These are phyloP conservation scores for Flabesymbios commensalis DNA, from an alignment of 2,888 invertebrate species.

Conservation along the genomic window DNA sequence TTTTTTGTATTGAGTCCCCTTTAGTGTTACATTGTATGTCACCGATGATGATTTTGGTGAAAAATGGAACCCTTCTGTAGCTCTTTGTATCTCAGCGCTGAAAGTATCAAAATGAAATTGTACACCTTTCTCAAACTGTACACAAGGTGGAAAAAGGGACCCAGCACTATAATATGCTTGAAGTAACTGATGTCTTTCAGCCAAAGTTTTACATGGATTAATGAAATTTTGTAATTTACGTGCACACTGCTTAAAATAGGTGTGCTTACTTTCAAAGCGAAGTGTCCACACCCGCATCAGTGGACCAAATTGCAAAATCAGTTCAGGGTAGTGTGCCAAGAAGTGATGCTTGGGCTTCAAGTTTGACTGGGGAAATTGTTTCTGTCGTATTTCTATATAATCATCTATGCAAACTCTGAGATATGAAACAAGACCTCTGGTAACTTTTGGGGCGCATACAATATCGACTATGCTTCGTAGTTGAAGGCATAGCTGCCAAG, in stretches of 20 bases:
- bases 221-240: slow-evolving; percentile 26
- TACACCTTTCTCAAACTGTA: too few relatives aligned
- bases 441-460: slow-evolving; percentile 13
- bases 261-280: slow-evolving; percentile 33
- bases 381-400: slow-evolving; percentile 8
- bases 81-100: too few relatives aligned
- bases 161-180: slow-evolving; percentile 1
- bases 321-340: slow-evolving; percentile 26
- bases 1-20: too few relatives aligned
- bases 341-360: slow-evolving; percentile 27
- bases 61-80: too few relatives aligned
- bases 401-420: slow-evolving; percentile 12
- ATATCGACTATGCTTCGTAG: slow-evolving; percentile 20
- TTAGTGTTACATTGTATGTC: too few relatives aligned
- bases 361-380: slow-evolving; percentile 7
- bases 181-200: slow-evolving; percentile 25
- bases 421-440: slow-evolving; percentile 8
- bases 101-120: too few relatives aligned
- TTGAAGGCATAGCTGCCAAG: slow-evolving; percentile 8
- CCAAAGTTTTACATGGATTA: slow-evolving; percentile 18
- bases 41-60: too few relatives aligned
- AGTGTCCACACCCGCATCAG: slow-evolving; percentile 30
- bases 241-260: slow-evolving; percentile 31
- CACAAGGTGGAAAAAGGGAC: neutral
- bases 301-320: slow-evolving; percentile 27